Evolutionary conservation across 2,888 invertebrate genomes (phyloP).

Genomic region (Drosophila formosana): DNA sequence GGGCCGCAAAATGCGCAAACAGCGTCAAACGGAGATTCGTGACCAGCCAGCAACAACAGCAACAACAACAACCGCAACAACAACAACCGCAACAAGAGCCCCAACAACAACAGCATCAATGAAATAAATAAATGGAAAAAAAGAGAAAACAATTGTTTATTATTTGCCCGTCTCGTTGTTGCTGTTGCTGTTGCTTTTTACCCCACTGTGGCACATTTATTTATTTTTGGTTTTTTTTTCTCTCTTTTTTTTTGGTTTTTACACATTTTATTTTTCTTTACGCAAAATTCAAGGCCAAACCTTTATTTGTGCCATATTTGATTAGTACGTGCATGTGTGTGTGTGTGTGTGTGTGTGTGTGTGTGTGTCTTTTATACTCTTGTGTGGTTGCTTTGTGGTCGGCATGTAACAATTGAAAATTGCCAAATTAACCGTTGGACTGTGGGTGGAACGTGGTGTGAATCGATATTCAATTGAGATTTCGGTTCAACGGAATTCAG

Average conservation of each 20-base stretch:
- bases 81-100: slow-evolving; percentile 11
- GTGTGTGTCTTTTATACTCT: slow-evolving; percentile 17
- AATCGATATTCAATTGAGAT: slow-evolving; percentile 50
- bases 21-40: slow-evolving; percentile 41
- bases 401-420: slow-evolving; percentile 60
- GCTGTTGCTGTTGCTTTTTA: slow-evolving; percentile 15
- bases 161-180: slow-evolving; percentile 30
- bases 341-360: slow-evolving; percentile 5
- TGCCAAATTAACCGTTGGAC: slow-evolving; percentile 49
- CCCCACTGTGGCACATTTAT: slow-evolving; percentile 12
- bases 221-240: background rate
- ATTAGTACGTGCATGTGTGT: slow-evolving; percentile 11
- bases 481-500: slow-evolving; percentile 15
- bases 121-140: slow-evolving; percentile 22
- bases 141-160: slow-evolving; percentile 78
- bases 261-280: slow-evolving; percentile 34
- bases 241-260: slow-evolving; percentile 20
- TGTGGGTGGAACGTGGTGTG: slow-evolving; percentile 33
- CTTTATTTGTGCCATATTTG: slow-evolving; percentile 72
- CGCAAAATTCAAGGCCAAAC: slow-evolving; percentile 72
- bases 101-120: slow-evolving; percentile 16
- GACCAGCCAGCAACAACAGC: slow-evolving; percentile 44
- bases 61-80: slow-evolving; percentile 23
- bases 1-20: slow-evolving; percentile 47
- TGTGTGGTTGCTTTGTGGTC: slow-evolving; percentile 37